A percentile compares a stretch with the other conserved stretches of the same genome.
These are phyloP conservation scores for Limonius californicus DNA, from an alignment of 1,140 invertebrate genomes.

Conservation along the genomic window DNA sequence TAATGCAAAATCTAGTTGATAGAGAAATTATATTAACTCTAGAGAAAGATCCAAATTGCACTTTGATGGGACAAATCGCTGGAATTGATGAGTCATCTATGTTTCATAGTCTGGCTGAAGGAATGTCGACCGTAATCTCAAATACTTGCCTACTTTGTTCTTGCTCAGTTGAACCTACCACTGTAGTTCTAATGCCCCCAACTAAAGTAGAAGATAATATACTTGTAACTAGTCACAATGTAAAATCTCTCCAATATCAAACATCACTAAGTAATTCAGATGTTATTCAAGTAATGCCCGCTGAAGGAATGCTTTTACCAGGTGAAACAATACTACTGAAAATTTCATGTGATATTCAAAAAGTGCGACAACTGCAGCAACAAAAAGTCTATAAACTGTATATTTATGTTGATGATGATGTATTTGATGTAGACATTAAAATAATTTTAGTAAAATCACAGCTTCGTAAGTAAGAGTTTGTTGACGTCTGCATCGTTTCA, in stretches of 20 bases:
- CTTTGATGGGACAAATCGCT: slow-evolving; percentile 2
- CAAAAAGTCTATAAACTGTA: background rate
- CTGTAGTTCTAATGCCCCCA: slow-evolving; percentile 11
- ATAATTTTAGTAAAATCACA: no score
- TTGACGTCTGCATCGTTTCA: no score
- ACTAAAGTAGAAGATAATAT: slow-evolving; percentile 8
- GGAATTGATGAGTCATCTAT: slow-evolving; percentile 14
- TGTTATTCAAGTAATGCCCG: slow-evolving; percentile 1
- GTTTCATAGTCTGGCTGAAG: slow-evolving; percentile 16
- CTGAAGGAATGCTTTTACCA: background rate
- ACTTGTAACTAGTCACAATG: background rate
- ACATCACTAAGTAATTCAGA: background rate
- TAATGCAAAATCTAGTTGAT: background rate
- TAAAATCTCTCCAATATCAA: background rate
- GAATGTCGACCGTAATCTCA: background rate
- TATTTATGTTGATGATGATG: background rate
- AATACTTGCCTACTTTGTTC: background rate
- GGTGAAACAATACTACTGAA: slow-evolving; percentile 6
- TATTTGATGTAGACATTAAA: background rate
- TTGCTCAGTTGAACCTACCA: slow-evolving; percentile 16
- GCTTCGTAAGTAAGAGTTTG: no score
- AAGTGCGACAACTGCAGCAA: background rate
- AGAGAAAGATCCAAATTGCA: slow-evolving; percentile 14
- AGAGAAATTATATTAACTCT: slow-evolving; percentile 14
- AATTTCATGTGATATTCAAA: background rate